These are phyloP conservation scores for Pyrrhosoma nymphula DNA, from an alignment of 2,888 invertebrate species.

Conservation along the genomic window DNA sequence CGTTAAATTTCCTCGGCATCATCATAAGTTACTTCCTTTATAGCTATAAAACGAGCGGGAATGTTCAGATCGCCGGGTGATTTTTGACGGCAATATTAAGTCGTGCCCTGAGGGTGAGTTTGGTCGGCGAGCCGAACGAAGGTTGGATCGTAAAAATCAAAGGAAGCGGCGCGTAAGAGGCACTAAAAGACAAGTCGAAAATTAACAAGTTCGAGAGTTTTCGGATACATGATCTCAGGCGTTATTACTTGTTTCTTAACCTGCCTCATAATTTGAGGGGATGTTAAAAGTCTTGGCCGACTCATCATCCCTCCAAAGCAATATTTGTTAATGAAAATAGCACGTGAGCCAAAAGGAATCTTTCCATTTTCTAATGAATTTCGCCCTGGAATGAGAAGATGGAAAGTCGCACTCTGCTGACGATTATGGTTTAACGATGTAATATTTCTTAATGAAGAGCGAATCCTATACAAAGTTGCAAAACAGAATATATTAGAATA, in stretches of 20 bases:
- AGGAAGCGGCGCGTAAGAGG: background rate
- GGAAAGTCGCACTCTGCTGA: background rate
- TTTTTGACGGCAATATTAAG: slow-evolving; percentile 39
- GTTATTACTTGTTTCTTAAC: background rate
- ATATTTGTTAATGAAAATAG: background rate
- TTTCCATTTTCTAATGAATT: background rate
- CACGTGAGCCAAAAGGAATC: background rate
- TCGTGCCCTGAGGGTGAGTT: background rate
- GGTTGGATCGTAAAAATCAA: background rate
- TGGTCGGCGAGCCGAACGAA: background rate
- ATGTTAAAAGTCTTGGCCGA: background rate
- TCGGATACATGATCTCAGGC: background rate
- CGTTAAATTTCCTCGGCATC: slow-evolving; percentile 16
- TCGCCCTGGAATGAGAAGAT: background rate
- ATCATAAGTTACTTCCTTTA: slow-evolving; percentile 26
- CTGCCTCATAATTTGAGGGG: background rate
- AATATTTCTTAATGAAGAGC: background rate
- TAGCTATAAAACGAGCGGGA: slow-evolving; percentile 10
- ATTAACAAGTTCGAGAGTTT: slow-evolving; percentile 26
- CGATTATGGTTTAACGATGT: background rate
- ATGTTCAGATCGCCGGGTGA: slow-evolving; percentile 11
- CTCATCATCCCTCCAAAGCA: background rate
- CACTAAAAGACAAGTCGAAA: background rate
- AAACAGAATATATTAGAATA: background rate
- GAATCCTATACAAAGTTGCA: background rate